Evolutionary conservation across 2,113 vertebrate species (phyloP).

Genomic region (Daubentonia madagascariensis): DNA sequence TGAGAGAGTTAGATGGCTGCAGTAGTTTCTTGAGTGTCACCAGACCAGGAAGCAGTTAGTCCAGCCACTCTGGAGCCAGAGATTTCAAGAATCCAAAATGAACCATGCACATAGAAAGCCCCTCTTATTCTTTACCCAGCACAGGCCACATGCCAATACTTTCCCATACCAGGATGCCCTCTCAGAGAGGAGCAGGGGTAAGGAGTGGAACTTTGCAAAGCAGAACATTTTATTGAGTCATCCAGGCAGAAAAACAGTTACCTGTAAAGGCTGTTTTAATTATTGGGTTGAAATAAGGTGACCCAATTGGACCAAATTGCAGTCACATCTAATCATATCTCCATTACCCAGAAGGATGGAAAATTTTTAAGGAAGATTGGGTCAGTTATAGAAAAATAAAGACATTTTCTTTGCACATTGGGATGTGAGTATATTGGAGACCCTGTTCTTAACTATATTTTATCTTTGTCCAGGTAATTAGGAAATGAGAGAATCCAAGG

Average conservation of each 20-base stretch:
- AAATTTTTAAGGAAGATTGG: neutral
- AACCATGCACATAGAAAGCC: neutral
- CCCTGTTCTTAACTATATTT: neutral
- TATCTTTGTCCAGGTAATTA: neutral
- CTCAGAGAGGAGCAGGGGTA: neutral
- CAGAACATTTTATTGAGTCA: neutral
- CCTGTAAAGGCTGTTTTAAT: neutral
- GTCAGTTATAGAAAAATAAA: neutral
- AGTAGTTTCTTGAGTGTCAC: neutral
- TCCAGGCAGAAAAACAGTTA: neutral
- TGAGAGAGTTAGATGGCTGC: neutral
- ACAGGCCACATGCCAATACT: accelerated
- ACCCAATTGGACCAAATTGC: neutral
- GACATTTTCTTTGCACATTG: neutral
- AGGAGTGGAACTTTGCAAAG: neutral
- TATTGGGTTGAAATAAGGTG: neutral
- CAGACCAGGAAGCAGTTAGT: neutral
- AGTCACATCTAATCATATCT: neutral
- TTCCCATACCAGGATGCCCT: neutral
- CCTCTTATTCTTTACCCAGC: neutral
- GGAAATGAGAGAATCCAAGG: neutral
- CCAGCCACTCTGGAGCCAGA: neutral
- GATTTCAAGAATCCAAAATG: neutral
- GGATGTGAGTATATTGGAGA: neutral
- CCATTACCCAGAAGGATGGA: neutral